These are phyloP conservation scores for Dolichopus griseipennis DNA, from an alignment of 2,888 invertebrate species.

Conservation along the genomic window DNA sequence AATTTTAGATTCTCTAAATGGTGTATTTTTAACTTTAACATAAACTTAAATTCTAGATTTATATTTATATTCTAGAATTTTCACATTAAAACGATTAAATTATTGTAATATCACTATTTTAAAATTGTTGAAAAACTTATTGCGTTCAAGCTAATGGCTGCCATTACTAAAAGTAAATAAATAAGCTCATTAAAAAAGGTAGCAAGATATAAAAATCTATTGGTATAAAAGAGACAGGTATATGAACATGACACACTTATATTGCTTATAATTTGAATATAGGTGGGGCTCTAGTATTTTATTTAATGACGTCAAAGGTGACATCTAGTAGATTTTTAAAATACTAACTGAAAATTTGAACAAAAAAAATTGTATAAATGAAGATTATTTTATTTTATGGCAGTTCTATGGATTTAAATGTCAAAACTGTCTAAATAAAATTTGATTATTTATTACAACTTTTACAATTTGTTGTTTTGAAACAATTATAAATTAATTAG, in stretches of 20 bases:
- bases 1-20: constrained; percentile 2
- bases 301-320: neutral
- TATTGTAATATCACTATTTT: constrained; percentile 4
- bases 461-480: no score
- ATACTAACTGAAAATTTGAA: no score
- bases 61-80: constrained; percentile 8
- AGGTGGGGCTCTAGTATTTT: neutral
- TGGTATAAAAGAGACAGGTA: neutral
- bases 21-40: neutral
- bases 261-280: neutral
- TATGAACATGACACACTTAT: neutral
- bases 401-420: no score
- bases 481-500: no score
- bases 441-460: no score
- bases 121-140: constrained; percentile 6
- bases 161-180: constrained; percentile 6
- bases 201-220: neutral
- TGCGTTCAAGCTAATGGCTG: constrained; percentile 3
- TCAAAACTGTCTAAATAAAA: no score
- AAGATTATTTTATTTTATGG: no score
- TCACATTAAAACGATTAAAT: constrained; percentile 9
- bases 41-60: constrained; percentile 10
- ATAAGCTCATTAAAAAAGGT: neutral
- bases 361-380: no score
- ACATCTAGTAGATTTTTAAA: neutral